phyloP scores from a whole-genome alignment of 1,140 invertebrate species.

The Heterodera schachtii region DNA sequence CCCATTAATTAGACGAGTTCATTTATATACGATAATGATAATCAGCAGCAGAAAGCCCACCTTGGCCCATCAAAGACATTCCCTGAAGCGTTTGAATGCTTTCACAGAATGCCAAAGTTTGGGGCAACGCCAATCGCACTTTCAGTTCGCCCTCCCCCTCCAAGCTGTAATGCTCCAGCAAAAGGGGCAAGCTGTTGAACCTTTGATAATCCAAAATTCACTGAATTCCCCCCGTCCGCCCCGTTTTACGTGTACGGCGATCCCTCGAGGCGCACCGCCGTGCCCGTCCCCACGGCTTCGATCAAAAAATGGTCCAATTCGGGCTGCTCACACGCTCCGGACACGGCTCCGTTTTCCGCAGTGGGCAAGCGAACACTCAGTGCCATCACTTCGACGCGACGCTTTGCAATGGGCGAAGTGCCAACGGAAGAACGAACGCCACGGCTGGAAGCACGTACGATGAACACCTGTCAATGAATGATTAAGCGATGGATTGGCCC shows the following conservation, averaged over 20 bases:
- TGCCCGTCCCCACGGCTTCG: constrained; percentile 74
- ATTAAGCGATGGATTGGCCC: neutral
- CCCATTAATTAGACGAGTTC: neutral
- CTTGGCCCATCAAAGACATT: constrained; percentile 84
- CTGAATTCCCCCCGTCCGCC: neutral
- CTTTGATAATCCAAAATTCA: neutral
- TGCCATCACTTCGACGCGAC: constrained; percentile 79
- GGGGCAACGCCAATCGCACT: constrained; percentile 82
- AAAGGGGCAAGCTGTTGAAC: constrained; percentile 76
- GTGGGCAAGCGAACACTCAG: constrained; percentile 79
- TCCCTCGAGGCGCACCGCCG: constrained; percentile 81
- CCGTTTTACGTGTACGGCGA: constrained; percentile 84
- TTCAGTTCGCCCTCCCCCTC: constrained; percentile 89
- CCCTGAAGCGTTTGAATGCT: constrained; percentile 86
- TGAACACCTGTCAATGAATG: constrained; percentile 77
- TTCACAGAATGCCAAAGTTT: constrained; percentile 74
- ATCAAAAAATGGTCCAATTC: constrained; percentile 90
- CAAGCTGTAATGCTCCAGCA: constrained; percentile 88
- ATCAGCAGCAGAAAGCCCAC: constrained; percentile 61
- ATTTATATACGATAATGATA: too few species aligned
- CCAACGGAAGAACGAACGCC: constrained; percentile 61
- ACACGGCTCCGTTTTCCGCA: constrained; percentile 73
- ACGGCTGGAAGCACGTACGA: constrained; percentile 88
- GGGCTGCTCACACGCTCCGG: constrained; percentile 71
- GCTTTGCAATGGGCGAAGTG: neutral